Percentiles rank a stretch among this genome's conserved stretches.
Evolutionary conservation across 1,140 invertebrate species (phyloP).

Genomic region (Cydia splendana): DNA sequence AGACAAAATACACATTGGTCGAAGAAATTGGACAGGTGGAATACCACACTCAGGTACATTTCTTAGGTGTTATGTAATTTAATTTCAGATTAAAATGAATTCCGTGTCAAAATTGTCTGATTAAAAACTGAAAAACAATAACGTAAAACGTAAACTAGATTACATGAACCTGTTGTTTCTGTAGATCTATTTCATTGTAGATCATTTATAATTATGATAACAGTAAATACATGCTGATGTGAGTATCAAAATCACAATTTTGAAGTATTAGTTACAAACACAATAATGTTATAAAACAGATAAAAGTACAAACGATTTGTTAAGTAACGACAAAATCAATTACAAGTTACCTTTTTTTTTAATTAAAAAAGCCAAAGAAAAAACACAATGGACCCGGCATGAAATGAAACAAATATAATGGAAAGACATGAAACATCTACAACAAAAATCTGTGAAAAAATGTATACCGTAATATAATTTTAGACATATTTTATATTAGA

Average conservation of each 20-base stretch:
- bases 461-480: neutral
- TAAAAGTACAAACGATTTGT: neutral
- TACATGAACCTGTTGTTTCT: neutral
- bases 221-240: constrained; percentile 6
- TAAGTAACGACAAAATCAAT: neutral
- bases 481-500: too few relatives aligned
- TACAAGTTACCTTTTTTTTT: neutral
- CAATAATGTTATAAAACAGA: constrained; percentile 9
- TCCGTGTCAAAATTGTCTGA: too few relatives aligned
- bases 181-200: neutral
- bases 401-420: constrained; percentile 56
- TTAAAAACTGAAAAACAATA: too few relatives aligned
- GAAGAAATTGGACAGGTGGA: too few relatives aligned
- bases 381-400: constrained; percentile 52
- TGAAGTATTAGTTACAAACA: constrained; percentile 28
- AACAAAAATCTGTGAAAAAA: neutral
- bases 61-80: too few relatives aligned
- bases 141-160: too few relatives aligned
- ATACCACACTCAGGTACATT: too few relatives aligned
- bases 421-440: neutral
- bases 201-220: neutral
- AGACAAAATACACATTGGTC: too few relatives aligned
- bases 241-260: neutral
- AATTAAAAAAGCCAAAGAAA: constrained; percentile 1
- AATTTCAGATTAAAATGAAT: too few relatives aligned